Evolutionary conservation across 2,797 vertebrate species (phyloP), one percentile per base, ranked within the genome.

Genomic region (Sebastes oblongus): DNA sequence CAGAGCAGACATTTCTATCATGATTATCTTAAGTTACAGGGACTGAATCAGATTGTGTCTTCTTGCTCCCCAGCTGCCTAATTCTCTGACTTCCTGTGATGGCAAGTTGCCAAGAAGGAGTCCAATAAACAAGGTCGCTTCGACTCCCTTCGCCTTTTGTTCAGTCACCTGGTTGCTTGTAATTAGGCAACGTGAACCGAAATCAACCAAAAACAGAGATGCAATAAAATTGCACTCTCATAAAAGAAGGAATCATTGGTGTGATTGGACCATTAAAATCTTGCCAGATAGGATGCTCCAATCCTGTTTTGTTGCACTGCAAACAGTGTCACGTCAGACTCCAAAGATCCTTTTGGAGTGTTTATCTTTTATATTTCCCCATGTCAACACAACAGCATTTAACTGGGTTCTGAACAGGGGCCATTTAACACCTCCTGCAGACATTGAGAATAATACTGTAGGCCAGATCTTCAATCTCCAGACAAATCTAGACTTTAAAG

Each of bases 31-130:
- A 32, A 70, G 54, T 80, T 34, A 65, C 65, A 62, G 29, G 22
- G 52, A 69, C 6, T 14, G 32, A 76, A 75, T 80, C n/a, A 4
- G 18, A 61, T 64, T 4, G 39, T 52, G n/a, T 65, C 27, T 60
- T 52, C 34, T 64, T 22, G 64, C 66, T 77, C 30, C 36, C 24
- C 29, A 30, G 56, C 66, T 84, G 83, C 73, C 46, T 72, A 8
- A 80, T 82, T 78, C 64, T 59, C 69, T 18, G 59, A 75, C 70
- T 73, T 75, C 16, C 61, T 60, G 39, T 46, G 20, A 67, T 64
- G 73, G 73, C 32, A 67, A 61, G 25, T 72, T 75, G 60, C 77
- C 83, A 82, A 78, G 60, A 66, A 2, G 0, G 13, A 42, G 61
- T 81, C 69, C 27, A 69, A 58, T 46, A 72, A 81, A 72, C 46